Evolutionary conservation across 2,113 vertebrate genomes (phyloP).

Genomic region (Anhinga anhinga): DNA sequence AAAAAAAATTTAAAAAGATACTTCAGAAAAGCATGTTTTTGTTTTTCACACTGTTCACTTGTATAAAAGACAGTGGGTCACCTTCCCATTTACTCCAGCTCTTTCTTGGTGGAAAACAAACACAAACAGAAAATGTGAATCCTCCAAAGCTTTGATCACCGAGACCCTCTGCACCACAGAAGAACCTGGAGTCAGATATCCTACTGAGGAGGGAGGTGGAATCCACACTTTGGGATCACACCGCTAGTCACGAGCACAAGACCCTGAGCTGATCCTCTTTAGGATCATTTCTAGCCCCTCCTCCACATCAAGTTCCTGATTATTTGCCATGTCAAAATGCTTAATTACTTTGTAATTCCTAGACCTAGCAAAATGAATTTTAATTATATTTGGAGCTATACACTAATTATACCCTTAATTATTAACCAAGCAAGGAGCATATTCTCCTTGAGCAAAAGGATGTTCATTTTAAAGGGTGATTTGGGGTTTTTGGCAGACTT

Average conservation of each 20-base stretch:
- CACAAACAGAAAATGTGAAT: neutral
- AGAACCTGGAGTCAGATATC: neutral
- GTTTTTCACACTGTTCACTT: neutral
- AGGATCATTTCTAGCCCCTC: neutral
- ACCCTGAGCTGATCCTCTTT: neutral
- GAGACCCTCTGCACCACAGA: neutral
- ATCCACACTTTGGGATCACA: neutral
- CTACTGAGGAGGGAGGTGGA: neutral
- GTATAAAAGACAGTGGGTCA: neutral
- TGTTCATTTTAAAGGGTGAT: neutral
- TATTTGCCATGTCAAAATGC: constrained; percentile 37
- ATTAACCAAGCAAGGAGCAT: constrained; percentile 33
- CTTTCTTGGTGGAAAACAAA: neutral
- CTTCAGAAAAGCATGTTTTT: neutral
- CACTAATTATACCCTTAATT: constrained; percentile 65
- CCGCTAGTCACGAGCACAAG: neutral
- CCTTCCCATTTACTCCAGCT: neutral
- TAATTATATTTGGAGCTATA: constrained; percentile 63
- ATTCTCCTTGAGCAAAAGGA: neutral
- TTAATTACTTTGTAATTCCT: constrained; percentile 55
- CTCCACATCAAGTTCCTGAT: neutral
- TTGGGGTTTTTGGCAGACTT: neutral
- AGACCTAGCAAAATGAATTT: constrained; percentile 57
- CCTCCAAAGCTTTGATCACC: neutral
- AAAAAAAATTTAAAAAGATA: neutral